Conservation (phyloP, 2,113 vertebrate species). For the Pluvialis apricaria region DNA sequence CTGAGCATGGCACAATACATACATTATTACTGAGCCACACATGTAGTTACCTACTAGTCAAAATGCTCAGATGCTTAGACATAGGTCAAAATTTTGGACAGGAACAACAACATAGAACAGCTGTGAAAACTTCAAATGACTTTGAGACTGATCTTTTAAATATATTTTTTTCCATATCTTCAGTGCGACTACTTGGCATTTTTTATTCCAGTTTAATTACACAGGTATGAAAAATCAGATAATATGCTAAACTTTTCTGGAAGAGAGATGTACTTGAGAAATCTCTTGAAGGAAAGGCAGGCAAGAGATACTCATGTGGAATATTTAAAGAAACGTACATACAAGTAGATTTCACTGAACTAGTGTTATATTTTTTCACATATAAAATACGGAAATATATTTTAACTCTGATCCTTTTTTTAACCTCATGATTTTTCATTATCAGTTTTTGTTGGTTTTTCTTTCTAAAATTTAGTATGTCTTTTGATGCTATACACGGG, state of each 20-base stretch:
- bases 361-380: not conserved
- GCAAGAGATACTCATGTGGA: not conserved
- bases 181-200: slow-evolving; percentile 3
- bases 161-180: not conserved
- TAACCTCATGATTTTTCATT: not conserved
- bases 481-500: not conserved
- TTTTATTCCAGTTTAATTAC: slow-evolving; percentile 1
- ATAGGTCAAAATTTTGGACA: not conserved
- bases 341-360: not conserved
- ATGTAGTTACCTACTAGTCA: not conserved
- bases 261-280: slow-evolving; percentile 5
- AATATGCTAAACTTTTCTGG: not conserved
- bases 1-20: not conserved
- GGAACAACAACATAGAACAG: not conserved
- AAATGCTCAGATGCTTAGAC: not conserved
- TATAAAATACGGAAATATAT: not conserved
- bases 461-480: not conserved
- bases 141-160: not conserved
- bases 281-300: not conserved
- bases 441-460: not conserved
- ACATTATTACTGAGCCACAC: not conserved
- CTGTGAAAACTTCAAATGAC: slow-evolving; percentile 4
- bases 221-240: slow-evolving; percentile 1
- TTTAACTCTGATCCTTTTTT: not conserved
- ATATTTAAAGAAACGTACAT: not conserved